Conservation (phyloP, 1,140 invertebrate species). For the Physella acuta region DNA sequence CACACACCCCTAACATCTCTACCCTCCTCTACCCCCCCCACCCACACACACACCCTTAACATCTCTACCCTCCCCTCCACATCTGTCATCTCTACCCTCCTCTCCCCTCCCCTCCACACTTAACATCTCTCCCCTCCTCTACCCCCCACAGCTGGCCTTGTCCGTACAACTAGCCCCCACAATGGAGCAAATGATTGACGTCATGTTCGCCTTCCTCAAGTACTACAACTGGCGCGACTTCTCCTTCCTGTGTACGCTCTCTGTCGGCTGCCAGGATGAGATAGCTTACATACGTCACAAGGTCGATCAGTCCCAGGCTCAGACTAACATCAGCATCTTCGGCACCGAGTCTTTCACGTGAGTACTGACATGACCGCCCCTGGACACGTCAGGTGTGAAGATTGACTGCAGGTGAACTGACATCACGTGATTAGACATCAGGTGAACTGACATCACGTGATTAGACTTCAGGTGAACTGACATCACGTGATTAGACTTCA, state of each 20-base stretch:
- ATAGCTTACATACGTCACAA: conserved; percentile 8
- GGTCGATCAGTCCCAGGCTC: conserved; percentile 6
- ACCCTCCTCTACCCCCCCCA: not conserved
- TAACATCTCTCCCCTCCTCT: too few species aligned
- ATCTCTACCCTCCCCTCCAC: not conserved
- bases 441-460: too few species aligned
- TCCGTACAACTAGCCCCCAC: conserved; percentile 37
- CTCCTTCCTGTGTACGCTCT: conserved; percentile 27
- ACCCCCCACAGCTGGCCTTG: conserved; percentile 21
- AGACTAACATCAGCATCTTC: not conserved
- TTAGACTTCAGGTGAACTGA: too few species aligned
- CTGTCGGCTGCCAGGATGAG: conserved; percentile 13
- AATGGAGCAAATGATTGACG: conserved; percentile 33
- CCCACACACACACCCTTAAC: not conserved
- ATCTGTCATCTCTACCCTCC: not conserved
- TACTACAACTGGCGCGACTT: conserved; percentile 38
- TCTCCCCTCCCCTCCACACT: not conserved
- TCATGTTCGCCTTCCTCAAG: conserved; percentile 33
- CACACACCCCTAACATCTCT: not conserved
- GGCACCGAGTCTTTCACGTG: conserved; percentile 14
- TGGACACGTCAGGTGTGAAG: too few species aligned
- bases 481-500: too few species aligned
- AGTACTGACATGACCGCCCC: too few species aligned
- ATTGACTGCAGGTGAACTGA: too few species aligned
- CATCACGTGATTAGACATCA: too few species aligned